Percentiles rank a stretch among this genome's conserved stretches.
phyloP scores from a whole-genome alignment of 2,888 invertebrate genomes.

The Volucella inflata region DNA sequence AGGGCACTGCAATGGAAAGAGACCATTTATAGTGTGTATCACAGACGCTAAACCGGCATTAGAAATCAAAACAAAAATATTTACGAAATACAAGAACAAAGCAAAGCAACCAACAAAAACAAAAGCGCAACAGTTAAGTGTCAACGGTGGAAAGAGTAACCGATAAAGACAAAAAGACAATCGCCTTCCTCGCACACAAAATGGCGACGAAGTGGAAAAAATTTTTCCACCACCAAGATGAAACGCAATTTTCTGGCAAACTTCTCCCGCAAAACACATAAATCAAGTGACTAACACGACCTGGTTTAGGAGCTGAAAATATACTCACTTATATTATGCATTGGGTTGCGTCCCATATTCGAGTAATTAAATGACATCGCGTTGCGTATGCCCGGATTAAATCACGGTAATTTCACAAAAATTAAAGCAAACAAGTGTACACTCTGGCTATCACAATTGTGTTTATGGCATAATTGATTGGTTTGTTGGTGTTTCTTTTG shows the following conservation, averaged over 20 bases:
- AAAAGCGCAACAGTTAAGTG: constrained; percentile 46
- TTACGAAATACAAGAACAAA: constrained; percentile 60
- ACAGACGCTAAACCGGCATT: constrained; percentile 15
- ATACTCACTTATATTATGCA: constrained; percentile 71
- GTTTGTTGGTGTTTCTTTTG: constrained; percentile 7
- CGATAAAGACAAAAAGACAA: constrained; percentile 32
- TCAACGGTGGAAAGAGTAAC: constrained; percentile 79
- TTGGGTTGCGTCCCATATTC: constrained; percentile 77
- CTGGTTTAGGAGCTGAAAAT: not conserved
- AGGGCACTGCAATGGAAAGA: constrained; percentile 70
- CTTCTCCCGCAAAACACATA: constrained; percentile 43
- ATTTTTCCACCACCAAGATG: constrained; percentile 65
- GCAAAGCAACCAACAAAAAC: constrained; percentile 32
- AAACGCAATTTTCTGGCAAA: constrained; percentile 50
- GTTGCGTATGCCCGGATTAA: not conserved
- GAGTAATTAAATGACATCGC: constrained; percentile 80
- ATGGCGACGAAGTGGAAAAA: constrained; percentile 71
- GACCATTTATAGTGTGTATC: not conserved
- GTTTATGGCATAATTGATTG: constrained; percentile 55
- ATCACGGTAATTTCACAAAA: constrained; percentile 43
- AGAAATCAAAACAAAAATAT: constrained; percentile 56
- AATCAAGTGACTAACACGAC: constrained; percentile 29
- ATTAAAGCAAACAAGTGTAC: constrained; percentile 25
- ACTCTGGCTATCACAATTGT: constrained; percentile 58
- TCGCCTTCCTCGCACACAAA: constrained; percentile 43